Percentiles rank a stretch among this genome's conserved stretches.
These are phyloP conservation scores for Trissonchulus latispiculum DNA, from an alignment of 2,888 invertebrate genomes.

Conservation along the genomic window DNA sequence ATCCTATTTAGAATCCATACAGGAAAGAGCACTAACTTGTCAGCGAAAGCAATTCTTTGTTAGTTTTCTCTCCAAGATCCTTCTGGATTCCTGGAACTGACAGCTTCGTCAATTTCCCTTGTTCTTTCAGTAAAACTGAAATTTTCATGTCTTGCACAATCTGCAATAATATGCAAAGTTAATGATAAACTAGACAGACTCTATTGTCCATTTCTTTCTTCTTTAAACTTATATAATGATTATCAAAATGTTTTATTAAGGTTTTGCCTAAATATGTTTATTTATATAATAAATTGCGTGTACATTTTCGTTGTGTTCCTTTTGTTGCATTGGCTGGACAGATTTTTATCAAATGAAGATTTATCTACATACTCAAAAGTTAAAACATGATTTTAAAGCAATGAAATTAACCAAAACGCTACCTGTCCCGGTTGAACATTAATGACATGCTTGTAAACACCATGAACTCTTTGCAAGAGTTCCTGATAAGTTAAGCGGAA, in stretches of 20 bases:
- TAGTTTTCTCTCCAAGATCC: conserved; percentile 23
- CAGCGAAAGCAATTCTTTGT: conserved; percentile 23
- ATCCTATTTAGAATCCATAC: too few relatives aligned
- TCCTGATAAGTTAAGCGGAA: conserved; percentile 67
- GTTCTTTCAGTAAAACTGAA: conserved; percentile 57
- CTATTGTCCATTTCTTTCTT: too few relatives aligned
- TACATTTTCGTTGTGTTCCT: too few relatives aligned
- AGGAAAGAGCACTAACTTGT: too few relatives aligned
- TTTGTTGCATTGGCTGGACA: too few relatives aligned
- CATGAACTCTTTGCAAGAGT: conserved; percentile 56
- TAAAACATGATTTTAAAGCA: too few relatives aligned
- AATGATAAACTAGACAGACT: not conserved
- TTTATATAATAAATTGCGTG: too few relatives aligned
- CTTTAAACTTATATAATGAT: too few relatives aligned
- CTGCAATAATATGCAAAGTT: conserved; percentile 1
- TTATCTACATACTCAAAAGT: too few relatives aligned
- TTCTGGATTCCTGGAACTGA: conserved; percentile 58
- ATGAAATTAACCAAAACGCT: not conserved
- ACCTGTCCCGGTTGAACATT: conserved; percentile 59
- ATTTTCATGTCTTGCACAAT: conserved; percentile 58
- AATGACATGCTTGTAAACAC: conserved; percentile 59
- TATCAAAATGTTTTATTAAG: too few relatives aligned
- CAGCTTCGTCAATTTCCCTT: conserved; percentile 54
- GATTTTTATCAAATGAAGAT: too few relatives aligned
- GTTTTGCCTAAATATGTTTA: too few relatives aligned